phyloP scores from a whole-genome alignment of 92 coral and sea anemone species.

The Parazoanthus darwini region DNA sequence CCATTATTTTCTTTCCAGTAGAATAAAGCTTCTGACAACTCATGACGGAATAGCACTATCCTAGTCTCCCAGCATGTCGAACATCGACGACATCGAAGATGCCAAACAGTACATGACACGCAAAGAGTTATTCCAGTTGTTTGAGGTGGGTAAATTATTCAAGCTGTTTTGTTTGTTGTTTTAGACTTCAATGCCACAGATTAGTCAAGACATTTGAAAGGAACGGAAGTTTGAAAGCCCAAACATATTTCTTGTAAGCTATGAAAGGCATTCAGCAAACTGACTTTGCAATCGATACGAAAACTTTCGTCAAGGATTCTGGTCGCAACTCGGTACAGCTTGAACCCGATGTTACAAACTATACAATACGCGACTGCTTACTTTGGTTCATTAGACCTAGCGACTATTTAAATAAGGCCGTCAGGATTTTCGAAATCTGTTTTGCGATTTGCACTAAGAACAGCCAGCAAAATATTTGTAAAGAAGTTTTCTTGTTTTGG shows the following conservation, averaged over 20 bases:
- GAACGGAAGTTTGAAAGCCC: neutral
- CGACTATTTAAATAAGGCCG: neutral
- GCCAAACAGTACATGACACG: slow-evolving; percentile 86
- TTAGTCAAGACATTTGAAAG: neutral
- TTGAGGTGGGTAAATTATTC: slow-evolving; percentile 62
- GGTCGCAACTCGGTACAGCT: neutral
- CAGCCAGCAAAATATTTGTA: neutral
- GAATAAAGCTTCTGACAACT: neutral
- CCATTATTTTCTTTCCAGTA: neutral
- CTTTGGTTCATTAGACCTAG: neutral
- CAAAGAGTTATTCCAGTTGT: slow-evolving; percentile 77
- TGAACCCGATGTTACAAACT: neutral
- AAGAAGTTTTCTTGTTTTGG: neutral
- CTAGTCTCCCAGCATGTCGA: neutral
- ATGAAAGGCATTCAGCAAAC: neutral
- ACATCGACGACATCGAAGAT: slow-evolving; percentile 73
- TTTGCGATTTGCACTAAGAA: neutral
- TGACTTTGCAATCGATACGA: neutral
- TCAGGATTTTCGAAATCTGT: no score
- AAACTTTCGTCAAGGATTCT: neutral
- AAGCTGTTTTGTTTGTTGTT: neutral
- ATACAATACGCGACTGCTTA: neutral
- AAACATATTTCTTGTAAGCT: neutral
- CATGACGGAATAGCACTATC: neutral
- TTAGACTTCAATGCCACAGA: neutral